Base-by-base conservation (phyloP, 2,113 vertebrate genomes). In the Oplegnathus fasciatus region DNA sequence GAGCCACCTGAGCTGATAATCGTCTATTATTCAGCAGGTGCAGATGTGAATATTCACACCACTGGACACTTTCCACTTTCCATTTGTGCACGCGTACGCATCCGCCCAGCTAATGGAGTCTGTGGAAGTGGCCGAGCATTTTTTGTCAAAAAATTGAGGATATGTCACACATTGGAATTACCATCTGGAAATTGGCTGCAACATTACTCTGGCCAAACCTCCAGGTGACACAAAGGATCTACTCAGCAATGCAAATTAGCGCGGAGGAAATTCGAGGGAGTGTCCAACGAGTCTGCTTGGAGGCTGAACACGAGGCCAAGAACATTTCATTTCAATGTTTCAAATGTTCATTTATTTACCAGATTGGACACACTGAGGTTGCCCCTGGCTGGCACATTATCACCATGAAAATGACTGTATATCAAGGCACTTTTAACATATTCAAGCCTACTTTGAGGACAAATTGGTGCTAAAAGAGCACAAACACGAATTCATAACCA, bases 11-110 rank as follows among this genome's bases (percentile, higher is more conserved):
- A 90, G 77, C 77, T 85, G 86, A 83, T 91, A 85, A 91, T 86
- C 46, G 76, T 95, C 87, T 91, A 92, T 95, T 92, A 94, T 95
- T 95, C 90, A 95, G 87, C 89, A 91, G 91, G 88, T 92, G 88
- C 89, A 93, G 85, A 93, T 90, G 92, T 88, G 92, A 94, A 92
- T 94, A 92, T 93, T 92, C 87, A 92, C 87, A 87, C 91, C 75
- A 78, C 75, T 89, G 93, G 93, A 93, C 91, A 88, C 87, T 90
- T 90, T 84, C 85, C 91, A 80, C 86, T 87, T 78, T 74, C 83
- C 88, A 85, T 92, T 90, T 88, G 88, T 87, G 88, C 72, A 55
- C 40, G 24, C 78, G 42, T 66, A 58, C 73, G 50, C 61, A 64
- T 34, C 37, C 72, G 50, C 72, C 20, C 42, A 34, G 78, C 82